Percentiles rank a stretch among this genome's conserved stretches.
phyloP scores from a whole-genome alignment of 2,888 invertebrate species.

The Drosophila paramelanica region DNA sequence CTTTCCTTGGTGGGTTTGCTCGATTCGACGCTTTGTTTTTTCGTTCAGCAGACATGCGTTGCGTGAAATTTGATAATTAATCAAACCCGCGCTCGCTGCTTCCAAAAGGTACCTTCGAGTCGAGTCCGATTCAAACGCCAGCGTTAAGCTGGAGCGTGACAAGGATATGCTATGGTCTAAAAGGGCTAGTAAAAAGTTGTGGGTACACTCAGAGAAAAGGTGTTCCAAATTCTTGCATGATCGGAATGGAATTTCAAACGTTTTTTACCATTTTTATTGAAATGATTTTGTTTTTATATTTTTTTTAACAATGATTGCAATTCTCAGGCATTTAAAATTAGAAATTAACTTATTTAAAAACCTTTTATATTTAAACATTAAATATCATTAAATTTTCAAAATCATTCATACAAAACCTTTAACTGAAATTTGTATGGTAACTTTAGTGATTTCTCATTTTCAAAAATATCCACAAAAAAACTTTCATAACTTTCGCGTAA shows the following conservation, averaged over 20 bases:
- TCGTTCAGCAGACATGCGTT: slow-evolving; percentile 72
- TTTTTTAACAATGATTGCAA: too few relatives aligned
- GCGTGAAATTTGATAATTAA: slow-evolving; percentile 85
- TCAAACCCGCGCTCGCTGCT: slow-evolving; percentile 80
- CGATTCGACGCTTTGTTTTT: slow-evolving; percentile 40
- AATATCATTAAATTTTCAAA: neutral
- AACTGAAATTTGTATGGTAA: neutral
- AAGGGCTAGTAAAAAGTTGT: neutral
- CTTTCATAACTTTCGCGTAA: too few relatives aligned
- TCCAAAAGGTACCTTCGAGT: slow-evolving; percentile 4
- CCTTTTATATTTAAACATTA: too few relatives aligned
- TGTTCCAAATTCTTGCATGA: neutral
- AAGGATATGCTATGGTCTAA: slow-evolving; percentile 65
- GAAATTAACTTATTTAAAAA: too few relatives aligned
- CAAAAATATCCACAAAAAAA: too few relatives aligned
- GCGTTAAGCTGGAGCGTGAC: slow-evolving; percentile 62
- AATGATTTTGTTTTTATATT: too few relatives aligned
- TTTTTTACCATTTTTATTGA: too few relatives aligned
- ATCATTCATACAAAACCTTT: neutral
- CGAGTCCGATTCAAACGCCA: slow-evolving; percentile 8
- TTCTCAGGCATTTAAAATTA: too few relatives aligned
- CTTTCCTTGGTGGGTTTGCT: slow-evolving; percentile 21
- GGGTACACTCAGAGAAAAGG: neutral
- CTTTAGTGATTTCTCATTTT: neutral
- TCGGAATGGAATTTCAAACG: too few relatives aligned